Percentiles rank a stretch among this genome's conserved stretches.
phyloP scores from a whole-genome alignment of 2,888 invertebrate species.

The Ceratothoa steindachneri region DNA sequence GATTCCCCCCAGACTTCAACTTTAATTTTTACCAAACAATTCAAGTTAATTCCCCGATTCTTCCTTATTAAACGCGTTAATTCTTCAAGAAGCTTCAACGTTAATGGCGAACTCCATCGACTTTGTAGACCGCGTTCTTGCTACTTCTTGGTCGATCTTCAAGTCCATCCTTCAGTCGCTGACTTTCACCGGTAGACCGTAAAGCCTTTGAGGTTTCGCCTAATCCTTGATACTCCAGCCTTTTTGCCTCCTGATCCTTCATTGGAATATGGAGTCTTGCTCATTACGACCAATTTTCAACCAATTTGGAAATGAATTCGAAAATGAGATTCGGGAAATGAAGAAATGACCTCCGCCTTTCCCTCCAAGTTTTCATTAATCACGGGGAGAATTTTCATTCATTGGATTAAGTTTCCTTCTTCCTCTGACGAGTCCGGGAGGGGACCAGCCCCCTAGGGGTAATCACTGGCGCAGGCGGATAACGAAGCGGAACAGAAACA shows the following conservation, averaged over 20 bases:
- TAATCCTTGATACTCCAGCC: too few species aligned
- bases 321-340: conserved; percentile 15
- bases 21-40: too few species aligned
- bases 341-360: conserved; percentile 3
- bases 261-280: conserved; percentile 2
- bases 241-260: background rate
- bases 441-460: background rate
- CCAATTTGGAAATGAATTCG: conserved; percentile 9
- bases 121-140: too few species aligned
- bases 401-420: conserved; percentile 6
- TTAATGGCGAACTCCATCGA: too few species aligned
- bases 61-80: too few species aligned
- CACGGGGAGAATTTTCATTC: conserved; percentile 5
- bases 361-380: background rate
- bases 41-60: too few species aligned
- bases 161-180: too few species aligned
- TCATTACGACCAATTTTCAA: conserved; percentile 11
- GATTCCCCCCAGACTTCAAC: too few species aligned
- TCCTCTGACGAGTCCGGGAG: conserved; percentile 2
- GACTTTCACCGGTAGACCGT: too few species aligned
- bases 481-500: background rate
- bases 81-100: too few species aligned
- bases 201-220: too few species aligned
- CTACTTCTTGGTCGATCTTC: too few species aligned
- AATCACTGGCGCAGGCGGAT: background rate